These are phyloP conservation scores for Andrena bicolor DNA, from an alignment of 2,888 invertebrate species.

Conservation along the genomic window DNA sequence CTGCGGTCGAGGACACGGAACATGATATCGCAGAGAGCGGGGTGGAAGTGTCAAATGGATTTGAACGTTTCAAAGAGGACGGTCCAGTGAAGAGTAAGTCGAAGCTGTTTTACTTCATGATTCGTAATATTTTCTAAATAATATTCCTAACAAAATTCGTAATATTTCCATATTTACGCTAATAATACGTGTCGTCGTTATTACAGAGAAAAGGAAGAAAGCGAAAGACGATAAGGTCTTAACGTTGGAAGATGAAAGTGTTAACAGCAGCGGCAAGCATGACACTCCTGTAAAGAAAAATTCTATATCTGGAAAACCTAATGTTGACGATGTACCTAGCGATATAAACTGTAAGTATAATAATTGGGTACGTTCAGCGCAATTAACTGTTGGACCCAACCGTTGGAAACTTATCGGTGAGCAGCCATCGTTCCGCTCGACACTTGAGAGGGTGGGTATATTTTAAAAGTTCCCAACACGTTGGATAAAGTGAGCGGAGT, in stretches of 20 bases:
- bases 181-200: neutral
- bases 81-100: constrained; percentile 72
- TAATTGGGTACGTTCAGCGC: neutral
- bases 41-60: constrained; percentile 41
- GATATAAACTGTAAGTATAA: constrained; percentile 31
- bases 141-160: too few species aligned
- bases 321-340: neutral
- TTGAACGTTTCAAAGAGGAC: constrained; percentile 66
- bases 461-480: too few species aligned
- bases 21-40: constrained; percentile 29
- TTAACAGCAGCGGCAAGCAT: neutral
- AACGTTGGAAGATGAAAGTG: constrained; percentile 63
- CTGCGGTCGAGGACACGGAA: neutral
- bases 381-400: too few species aligned
- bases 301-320: neutral
- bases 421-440: too few species aligned
- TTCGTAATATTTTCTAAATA: too few species aligned
- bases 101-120: constrained; percentile 4
- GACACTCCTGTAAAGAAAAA: neutral
- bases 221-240: neutral
- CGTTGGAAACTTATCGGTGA: too few species aligned
- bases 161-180: neutral
- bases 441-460: too few species aligned
- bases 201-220: constrained; percentile 50
- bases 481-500: too few species aligned